Conservation (phyloP, 2,888 invertebrate genomes). For the Cremastinae sp. region DNA sequence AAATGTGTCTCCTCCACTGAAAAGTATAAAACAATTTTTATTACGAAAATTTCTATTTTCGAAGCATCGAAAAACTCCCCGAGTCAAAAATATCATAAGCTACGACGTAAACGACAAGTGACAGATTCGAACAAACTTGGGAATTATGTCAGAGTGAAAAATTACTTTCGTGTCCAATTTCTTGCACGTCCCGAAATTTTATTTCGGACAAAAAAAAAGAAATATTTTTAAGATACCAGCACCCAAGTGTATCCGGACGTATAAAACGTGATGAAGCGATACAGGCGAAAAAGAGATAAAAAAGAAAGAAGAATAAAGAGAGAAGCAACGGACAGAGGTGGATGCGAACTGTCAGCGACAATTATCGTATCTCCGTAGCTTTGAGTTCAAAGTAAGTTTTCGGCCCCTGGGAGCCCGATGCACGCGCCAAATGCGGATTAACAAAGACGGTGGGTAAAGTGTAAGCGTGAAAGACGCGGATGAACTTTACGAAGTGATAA, state of each 20-base stretch:
- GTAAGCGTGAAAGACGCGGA: conserved; percentile 45
- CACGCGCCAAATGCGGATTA: conserved; percentile 37
- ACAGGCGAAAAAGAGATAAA: not conserved
- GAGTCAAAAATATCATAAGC: conserved; percentile 2
- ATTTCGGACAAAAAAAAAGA: not conserved
- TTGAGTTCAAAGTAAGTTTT: conserved; percentile 51
- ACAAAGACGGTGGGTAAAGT: conserved; percentile 30
- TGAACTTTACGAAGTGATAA: conserved; percentile 54
- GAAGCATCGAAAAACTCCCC: not conserved
- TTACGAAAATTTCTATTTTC: conserved; percentile 3
- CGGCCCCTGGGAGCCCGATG: conserved; percentile 8
- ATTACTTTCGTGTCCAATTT: conserved; percentile 6
- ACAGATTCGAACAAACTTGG: conserved; percentile 13
- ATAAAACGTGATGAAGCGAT: conserved; percentile 30
- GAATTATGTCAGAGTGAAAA: conserved; percentile 32
- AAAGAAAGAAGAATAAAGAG: conserved; percentile 23
- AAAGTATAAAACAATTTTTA: not conserved
- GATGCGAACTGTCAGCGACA: conserved; percentile 52
- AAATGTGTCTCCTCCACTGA: not conserved
- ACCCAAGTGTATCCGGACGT: conserved; percentile 15
- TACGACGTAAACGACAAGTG: not conserved
- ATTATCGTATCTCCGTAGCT: conserved; percentile 44
- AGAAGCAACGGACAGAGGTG: conserved; percentile 16
- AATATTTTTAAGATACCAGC: not conserved
- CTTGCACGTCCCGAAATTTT: conserved; percentile 6